Evolutionary conservation across 2,888 invertebrate genomes (phyloP).

Genomic region (Pristionchus exspectatus): DNA sequence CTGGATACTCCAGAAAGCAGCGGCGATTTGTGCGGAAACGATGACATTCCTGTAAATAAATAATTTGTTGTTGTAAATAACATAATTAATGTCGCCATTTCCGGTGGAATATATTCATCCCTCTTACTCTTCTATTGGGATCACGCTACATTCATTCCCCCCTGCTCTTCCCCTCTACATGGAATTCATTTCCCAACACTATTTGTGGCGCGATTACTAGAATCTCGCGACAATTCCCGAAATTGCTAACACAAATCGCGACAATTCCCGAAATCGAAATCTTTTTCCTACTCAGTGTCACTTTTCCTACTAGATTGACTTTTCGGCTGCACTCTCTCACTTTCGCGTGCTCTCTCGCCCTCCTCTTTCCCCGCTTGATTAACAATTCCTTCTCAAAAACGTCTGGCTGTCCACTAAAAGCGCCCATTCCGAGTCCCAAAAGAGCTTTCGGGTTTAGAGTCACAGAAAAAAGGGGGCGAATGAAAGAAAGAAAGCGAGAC

Average conservation of each 20-base stretch:
- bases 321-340: neutral
- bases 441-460: neutral
- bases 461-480: neutral
- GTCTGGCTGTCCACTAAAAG: neutral
- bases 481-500: neutral
- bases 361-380: slow-evolving; percentile 6
- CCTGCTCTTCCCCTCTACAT: neutral
- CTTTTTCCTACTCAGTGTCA: neutral
- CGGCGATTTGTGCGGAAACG: slow-evolving; percentile 35
- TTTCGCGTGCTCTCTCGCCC: neutral
- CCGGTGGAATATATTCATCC: too few relatives aligned
- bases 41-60: slow-evolving; percentile 48
- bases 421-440: neutral
- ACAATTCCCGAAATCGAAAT: neutral
- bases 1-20: slow-evolving; percentile 33
- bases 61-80: neutral
- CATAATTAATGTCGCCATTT: neutral
- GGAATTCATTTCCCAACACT: neutral
- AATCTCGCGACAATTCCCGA: neutral
- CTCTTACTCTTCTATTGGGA: neutral
- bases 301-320: neutral
- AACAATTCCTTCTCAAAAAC: slow-evolving; percentile 15
- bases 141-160: neutral
- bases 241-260: neutral
- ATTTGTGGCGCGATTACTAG: neutral